Evolutionary conservation across 2,888 invertebrate genomes (phyloP), one percentile per base, ranked within the genome.

Genomic region (Epicampocera succincta): DNA sequence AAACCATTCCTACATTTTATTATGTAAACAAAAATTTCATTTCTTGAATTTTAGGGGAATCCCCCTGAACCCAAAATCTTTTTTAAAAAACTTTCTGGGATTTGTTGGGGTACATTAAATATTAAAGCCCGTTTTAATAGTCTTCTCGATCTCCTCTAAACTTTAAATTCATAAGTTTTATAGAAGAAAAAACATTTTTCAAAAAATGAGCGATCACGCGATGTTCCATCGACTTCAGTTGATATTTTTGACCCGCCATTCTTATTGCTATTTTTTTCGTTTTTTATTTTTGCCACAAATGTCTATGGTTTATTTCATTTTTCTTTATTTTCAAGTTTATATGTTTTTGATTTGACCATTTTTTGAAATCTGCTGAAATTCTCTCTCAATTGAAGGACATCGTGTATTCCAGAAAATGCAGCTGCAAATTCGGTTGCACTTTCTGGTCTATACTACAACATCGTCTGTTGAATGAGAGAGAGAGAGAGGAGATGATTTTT

Each of bases 221-320:
- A 74, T 82, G 82, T 82, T 82, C 82, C 78, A 60, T 33, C 66
- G 21, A 12, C 61, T 82, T 74, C 69, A 33, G 74, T 74, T 81
- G 72, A 81, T 82, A 78, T 74, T 82, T 82, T 82, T 82, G 74
- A 66, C 74, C 82, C 82, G 74, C 71, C 66, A 71, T 75, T 82
- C 72, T 78, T 82, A 78, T 82, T 82, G 82, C 78, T 82, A 74
- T 82, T 82, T 75, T 76, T 68, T 61, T 2, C 65, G 52, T 71
- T 78, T 71, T 78, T 54, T 68, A 29, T 82, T 82, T 80, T 69
- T 71, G 82, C 82, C 82, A 78, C 82, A 78, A 82, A 78, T 82
- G 74, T 82, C 82, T 82, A 82, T 82, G 82, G 82, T 71, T 78
- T 78, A 74, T 82, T 80, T 76, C 60, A 76, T 75, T 69, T 79